These are phyloP conservation scores for Callospermophilus lateralis DNA, from an alignment of 2,113 vertebrate species.

Conservation along the genomic window DNA sequence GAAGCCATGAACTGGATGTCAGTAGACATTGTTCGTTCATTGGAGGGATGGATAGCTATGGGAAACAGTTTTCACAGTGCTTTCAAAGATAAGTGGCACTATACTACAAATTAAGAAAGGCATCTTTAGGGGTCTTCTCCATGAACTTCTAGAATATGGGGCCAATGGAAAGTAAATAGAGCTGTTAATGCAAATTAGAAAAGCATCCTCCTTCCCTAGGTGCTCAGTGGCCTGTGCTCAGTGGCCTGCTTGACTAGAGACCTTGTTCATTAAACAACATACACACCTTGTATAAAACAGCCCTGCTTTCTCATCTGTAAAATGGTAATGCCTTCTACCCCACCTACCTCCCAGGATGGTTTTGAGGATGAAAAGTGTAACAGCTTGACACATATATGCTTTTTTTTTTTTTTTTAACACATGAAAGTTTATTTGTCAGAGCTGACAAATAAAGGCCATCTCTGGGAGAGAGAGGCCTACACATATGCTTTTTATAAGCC, in stretches of 20 bases:
- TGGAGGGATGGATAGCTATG: background rate
- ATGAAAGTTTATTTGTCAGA: too few relatives aligned
- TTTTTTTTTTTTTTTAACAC: background rate
- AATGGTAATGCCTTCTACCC: background rate
- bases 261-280: background rate
- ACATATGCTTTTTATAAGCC: background rate
- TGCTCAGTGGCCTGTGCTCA: background rate
- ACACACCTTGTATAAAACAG: background rate
- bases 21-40: background rate
- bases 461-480: background rate
- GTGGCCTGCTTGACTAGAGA: background rate
- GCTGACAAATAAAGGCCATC: too few relatives aligned
- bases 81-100: background rate
- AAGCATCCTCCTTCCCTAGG: background rate
- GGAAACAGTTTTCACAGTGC: background rate
- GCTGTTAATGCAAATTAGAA: background rate
- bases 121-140: background rate
- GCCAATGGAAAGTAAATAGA: background rate
- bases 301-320: background rate
- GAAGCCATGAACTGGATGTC: background rate
- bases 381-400: background rate
- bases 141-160: background rate
- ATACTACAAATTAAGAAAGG: background rate
- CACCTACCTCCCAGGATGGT: background rate
- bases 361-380: constrained; percentile 31